Base-by-base conservation (phyloP, 2,113 vertebrate species). In the Oreochromis spilurus region DNA sequence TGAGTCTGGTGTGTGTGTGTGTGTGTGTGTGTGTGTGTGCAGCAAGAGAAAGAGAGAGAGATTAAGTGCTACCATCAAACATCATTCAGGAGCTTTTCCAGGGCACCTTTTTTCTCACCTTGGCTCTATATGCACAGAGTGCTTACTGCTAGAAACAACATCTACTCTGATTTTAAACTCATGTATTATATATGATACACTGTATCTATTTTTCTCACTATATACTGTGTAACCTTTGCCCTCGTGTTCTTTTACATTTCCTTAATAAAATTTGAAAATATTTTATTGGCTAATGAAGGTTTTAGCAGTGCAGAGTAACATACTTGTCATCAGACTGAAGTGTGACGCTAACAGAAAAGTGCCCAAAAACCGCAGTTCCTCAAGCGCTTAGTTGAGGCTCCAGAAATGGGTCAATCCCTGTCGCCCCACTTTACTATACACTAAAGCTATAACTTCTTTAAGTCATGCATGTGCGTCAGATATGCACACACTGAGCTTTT, bases 31-130 rank as follows among this genome's bases (percentile, higher is more conserved):
- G 52, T 24, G 7, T 13, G 31, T 80, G 58, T 24, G 81, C 5
- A 40, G 60, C 77, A 24, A 79, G 21, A 54, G 29, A 85, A 60
- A 78, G 36, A 86, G 50, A 87, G 58, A 58, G 45, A 81, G 88
- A 90, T 90, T 85, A 84, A 92, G 53, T 85, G 72, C 82, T 29
- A 65, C 57, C 58, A 89, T 77, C 14, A 53, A 84, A 88, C 77
- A 90, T 52, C 72, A 89, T 81, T 81, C 85, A 77, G 60, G 34
- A 67, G 55, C 48, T 81, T 36, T 79, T 80, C 50, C 58, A 79
- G 54, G 60, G 80, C 3, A 4, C 80, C 13, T 19, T 84, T 83
- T 87, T 26, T 40, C 75, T 86, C 85, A 79, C 90, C 85, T 36
- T 65, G 62, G 60, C 55, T 43, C 34, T 12, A 12, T 90, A 38